Base-by-base conservation (phyloP, 2,888 invertebrate species). In the Eupeodes latifasciatus region DNA sequence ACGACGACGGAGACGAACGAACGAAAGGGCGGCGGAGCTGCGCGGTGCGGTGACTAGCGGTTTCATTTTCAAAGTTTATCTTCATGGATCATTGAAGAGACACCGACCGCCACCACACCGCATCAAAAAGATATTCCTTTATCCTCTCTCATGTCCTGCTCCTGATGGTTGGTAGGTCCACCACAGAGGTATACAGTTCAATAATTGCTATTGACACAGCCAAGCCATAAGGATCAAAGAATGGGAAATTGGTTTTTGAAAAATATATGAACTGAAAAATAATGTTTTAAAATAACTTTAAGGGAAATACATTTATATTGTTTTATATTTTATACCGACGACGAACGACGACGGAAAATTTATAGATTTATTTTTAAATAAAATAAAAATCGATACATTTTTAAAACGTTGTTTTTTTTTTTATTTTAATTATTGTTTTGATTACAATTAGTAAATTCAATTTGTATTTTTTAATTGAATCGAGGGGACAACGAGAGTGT, bases 201-300 rank as follows among this genome's bases (percentile, higher is more conserved):
- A n/a, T 67, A 69, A 69, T 69, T 69, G 36, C 71, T 40, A 71
- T 55, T 55, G 12, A 55, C 55, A 44, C 40, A n/a, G 16, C 6
- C 40, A 57, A 27, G 16, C 6, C 40, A 57, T 12, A 6, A 53
- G 16, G 12, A n/a, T 11, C 10, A 55, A 44, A 19, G 6, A 40
- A 12, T 53, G 36, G 67, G 11, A 69, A 16, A 69, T 69, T 69
- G 67, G n/a, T 69, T 71, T 69, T 19, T 55, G 2, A 40, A 69
- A 55, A 19, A 12, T 12, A 16, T 47, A 27, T 14, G 14, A 49
- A 49, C 9, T 66, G 7, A 47, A 66, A 27, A 27, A n/a, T 49
- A 47, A n/a, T 66, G 5, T 27, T 59, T 5, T 10, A 59, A 34
- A 34, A 7, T 14, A 36, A 59, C 12, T 57, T 55, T 4, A 55